Conservation (phyloP, 2,797 vertebrate genomes). For the Steatocranus sp. region DNA sequence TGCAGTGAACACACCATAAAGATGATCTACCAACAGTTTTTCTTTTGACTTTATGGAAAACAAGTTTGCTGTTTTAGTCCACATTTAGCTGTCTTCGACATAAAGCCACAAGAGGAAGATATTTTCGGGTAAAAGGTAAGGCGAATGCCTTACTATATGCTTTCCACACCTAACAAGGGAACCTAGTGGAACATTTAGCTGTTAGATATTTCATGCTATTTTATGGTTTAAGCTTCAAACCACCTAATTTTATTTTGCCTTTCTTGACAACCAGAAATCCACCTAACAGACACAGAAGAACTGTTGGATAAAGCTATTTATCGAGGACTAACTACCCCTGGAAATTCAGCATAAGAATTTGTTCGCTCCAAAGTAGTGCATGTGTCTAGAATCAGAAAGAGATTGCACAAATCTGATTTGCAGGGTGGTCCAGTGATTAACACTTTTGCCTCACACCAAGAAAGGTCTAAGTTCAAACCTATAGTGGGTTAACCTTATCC, state of each 20-base stretch:
- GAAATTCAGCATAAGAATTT: background rate
- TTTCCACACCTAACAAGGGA: background rate
- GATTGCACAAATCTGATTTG: background rate
- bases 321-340: background rate
- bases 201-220: background rate
- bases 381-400: background rate
- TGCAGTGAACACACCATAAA: background rate
- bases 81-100: background rate
- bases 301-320: background rate
- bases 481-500: background rate
- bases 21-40: background rate
- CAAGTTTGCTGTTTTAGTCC: background rate
- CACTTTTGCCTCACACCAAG: background rate
- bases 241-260: background rate
- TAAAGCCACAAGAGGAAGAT: background rate
- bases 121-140: background rate
- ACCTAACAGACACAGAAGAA: background rate
- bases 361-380: background rate
- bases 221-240: background rate
- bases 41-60: background rate
- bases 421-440: background rate
- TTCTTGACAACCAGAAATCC: background rate
- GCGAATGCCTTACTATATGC: fast-evolving
- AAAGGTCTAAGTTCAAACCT: background rate
- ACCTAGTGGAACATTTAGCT: background rate